Evolutionary conservation across 2,113 vertebrate genomes (phyloP).

Genomic region (Cyprichromis sp.): DNA sequence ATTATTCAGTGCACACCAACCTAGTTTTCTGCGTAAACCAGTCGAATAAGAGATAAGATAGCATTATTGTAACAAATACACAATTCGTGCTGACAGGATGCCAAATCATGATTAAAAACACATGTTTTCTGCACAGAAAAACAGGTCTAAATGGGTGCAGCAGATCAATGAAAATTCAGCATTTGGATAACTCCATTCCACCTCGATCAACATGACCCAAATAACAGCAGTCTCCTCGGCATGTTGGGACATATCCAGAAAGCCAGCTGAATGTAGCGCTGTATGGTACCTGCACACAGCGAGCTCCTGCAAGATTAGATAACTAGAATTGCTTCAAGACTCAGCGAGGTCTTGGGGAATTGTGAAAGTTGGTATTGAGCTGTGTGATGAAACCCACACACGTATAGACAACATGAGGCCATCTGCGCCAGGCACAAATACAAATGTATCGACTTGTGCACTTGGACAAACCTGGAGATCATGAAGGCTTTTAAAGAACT

Average conservation of each 20-base stretch:
- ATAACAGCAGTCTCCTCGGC: constrained; percentile 19
- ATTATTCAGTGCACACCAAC: constrained; percentile 33
- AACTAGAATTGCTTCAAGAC: constrained; percentile 12
- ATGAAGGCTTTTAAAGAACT: neutral
- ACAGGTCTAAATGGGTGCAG: neutral
- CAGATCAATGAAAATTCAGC: neutral
- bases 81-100: neutral
- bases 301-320: constrained; percentile 41
- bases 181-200: constrained; percentile 10
- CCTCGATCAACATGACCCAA: constrained; percentile 26
- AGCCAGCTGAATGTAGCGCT: constrained; percentile 4
- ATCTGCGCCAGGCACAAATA: neutral
- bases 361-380: neutral
- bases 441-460: neutral
- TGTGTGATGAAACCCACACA: constrained; percentile 20
- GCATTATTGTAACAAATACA: neutral
- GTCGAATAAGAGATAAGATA: neutral
- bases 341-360: constrained; percentile 14
- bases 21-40: constrained; percentile 5
- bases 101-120: neutral
- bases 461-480: neutral
- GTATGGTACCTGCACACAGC: constrained; percentile 27
- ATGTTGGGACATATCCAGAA: constrained; percentile 18
- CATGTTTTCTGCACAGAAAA: neutral
- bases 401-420: neutral